Base-by-base conservation (phyloP, 2,888 invertebrate species). In the Amphimallon solstitiale region DNA sequence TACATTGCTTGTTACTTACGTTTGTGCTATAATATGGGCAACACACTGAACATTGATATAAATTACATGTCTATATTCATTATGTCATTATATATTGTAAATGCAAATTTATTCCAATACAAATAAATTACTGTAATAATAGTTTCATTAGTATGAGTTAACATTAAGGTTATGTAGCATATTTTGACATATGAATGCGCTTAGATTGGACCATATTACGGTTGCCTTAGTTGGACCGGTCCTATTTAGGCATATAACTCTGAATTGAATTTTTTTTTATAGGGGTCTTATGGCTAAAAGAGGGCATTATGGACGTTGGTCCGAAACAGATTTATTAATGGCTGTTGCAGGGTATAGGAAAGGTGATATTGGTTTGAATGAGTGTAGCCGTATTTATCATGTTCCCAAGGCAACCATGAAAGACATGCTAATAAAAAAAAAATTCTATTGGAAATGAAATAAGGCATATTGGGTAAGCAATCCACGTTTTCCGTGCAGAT, bases 371-470 rank as follows among this genome's bases (percentile, higher is more conserved):
- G n/a, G n/a, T n/a, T n/a, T n/a, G n/a, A n/a, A n/a, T n/a, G n/a
- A n/a, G n/a, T n/a, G n/a, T n/a, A n/a, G n/a, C n/a, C n/a, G n/a
- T n/a, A n/a, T 19, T 19, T 4, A 49, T 17, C 21, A 49, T 49
- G 61, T 66, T 19, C 60, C 59, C 7, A 68, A 67, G 67, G 66
- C 66, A 14, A 67, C 65, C 6, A 40, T 67, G 1, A 60, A 40
- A 67, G 60, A 49, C 65, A 66, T 51, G 49, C 52, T 35, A 51
- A 66, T 37, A 46, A 43, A 51, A 48, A 40, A 38, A 38, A 66
- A n/a, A n/a, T 19, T 2, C 49, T 10, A 19, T 14, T 37, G 54
- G 6, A 35, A 54, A 54, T 54, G 54, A 38, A 38, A 4, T 54
- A 17, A 54, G 35, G 37, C n/a, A 10, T 12, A 56, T 40, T 63